phyloP scores from a whole-genome alignment of 2,888 invertebrate genomes.

The Zonitis immaculata region DNA sequence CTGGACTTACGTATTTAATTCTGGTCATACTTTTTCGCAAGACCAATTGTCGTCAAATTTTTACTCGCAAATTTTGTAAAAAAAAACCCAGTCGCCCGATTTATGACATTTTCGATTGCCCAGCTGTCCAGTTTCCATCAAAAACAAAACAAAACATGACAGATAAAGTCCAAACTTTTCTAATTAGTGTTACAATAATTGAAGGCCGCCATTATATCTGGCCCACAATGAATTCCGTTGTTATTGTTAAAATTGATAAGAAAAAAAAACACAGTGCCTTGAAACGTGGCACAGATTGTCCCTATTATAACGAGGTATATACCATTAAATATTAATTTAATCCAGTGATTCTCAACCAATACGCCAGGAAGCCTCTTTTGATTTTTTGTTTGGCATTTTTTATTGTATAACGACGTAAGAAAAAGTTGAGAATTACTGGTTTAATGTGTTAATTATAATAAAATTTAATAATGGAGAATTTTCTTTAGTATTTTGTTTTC shows the following conservation, averaged over 20 bases:
- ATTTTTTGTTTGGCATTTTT: no score
- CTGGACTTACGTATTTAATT: no score
- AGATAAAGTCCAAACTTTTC: constrained; percentile 46
- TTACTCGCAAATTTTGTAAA: no score
- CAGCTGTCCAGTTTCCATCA: not conserved
- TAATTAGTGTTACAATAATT: constrained; percentile 62
- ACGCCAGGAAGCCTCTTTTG: no score
- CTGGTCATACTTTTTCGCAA: no score
- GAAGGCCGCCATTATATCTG: constrained; percentile 59
- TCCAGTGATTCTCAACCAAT: no score
- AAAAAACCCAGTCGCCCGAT: not conserved
- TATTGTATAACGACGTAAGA: no score
- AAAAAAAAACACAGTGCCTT: constrained; percentile 57
- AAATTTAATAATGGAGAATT: constrained; percentile 21
- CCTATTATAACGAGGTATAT: constrained; percentile 64
- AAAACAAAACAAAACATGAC: constrained; percentile 28
- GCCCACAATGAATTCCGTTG: constrained; percentile 56
- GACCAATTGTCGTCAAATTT: not conserved
- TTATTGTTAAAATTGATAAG: constrained; percentile 59
- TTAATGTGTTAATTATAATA: no score
- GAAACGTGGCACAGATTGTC: constrained; percentile 57
- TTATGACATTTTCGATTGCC: not conserved
- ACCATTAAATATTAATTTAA: not conserved
- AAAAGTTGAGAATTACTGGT: no score
- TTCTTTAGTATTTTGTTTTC: constrained; percentile 66